A percentile compares a stretch with the other conserved stretches of the same genome.
Conservation (phyloP, 2,888 invertebrate genomes). For the Yponomeuta sedellus region DNA sequence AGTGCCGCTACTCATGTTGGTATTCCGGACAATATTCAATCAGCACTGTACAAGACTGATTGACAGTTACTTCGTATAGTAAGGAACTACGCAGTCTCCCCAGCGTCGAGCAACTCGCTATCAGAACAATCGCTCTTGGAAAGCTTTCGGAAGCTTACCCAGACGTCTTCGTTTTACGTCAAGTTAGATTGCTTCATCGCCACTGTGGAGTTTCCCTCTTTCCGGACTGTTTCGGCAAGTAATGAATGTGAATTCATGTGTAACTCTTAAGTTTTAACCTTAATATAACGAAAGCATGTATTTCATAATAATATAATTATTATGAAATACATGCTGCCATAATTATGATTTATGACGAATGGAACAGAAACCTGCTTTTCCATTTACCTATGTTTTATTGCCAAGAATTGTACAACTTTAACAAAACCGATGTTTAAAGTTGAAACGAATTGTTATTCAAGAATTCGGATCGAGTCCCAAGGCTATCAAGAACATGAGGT, state of each 20-base stretch:
- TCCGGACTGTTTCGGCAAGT: background rate
- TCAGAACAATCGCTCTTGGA: background rate
- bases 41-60: background rate
- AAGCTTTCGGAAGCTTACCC: background rate
- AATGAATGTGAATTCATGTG: background rate
- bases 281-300: too few species aligned
- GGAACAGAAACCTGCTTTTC: background rate
- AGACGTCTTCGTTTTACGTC: background rate
- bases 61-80: background rate
- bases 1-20: background rate
- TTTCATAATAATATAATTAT: too few species aligned
- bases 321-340: too few species aligned
- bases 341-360: background rate
- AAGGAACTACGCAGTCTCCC: background rate
- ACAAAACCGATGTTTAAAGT: background rate
- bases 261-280: too few species aligned
- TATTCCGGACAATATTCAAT: constrained; percentile 1
- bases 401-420: background rate
- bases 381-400: background rate
- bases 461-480: constrained; percentile 23
- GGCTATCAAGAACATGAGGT: constrained; percentile 26
- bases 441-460: constrained; percentile 28
- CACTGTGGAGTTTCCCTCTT: background rate
- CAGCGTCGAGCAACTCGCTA: background rate
- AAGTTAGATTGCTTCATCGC: background rate